A percentile compares a stretch with the other conserved stretches of the same genome.
phyloP scores from a whole-genome alignment of 2,888 invertebrate species.

The Polylopha cassiicola region DNA sequence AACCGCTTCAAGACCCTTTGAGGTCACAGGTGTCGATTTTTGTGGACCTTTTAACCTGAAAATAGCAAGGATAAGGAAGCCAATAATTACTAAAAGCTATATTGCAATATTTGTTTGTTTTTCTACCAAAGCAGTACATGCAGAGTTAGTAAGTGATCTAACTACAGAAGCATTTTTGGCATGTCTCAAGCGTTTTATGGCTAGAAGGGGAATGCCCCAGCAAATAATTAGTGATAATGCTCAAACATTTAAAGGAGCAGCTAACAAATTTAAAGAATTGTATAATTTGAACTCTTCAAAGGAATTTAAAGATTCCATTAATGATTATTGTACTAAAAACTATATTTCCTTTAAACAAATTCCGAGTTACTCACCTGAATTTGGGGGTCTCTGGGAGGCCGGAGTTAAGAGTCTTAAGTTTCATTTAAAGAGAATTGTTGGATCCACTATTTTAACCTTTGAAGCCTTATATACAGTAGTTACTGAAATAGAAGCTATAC shows the following conservation, averaged over 20 bases:
- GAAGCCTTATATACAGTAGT: slow-evolving; percentile 12
- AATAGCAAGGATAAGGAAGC: slow-evolving; percentile 9
- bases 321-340: neutral
- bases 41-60: slow-evolving; percentile 20
- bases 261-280: slow-evolving; percentile 5
- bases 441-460: slow-evolving; percentile 6
- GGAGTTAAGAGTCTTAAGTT: slow-evolving; percentile 6
- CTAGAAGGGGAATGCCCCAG: slow-evolving; percentile 21
- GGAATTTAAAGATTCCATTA: neutral
- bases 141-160: slow-evolving; percentile 22
- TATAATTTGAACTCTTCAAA: slow-evolving; percentile 9
- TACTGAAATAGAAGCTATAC: slow-evolving; percentile 8
- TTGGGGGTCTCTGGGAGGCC: slow-evolving; percentile 7
- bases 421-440: slow-evolving; percentile 8
- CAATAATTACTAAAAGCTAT: slow-evolving; percentile 19
- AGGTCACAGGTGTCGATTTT: slow-evolving; percentile 21
- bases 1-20: slow-evolving; percentile 13
- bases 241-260: slow-evolving; percentile 7
- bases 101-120: slow-evolving; percentile 22
- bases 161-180: slow-evolving; percentile 24
- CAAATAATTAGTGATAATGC: slow-evolving; percentile 19
- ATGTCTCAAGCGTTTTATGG: slow-evolving; percentile 22
- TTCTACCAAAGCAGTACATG: slow-evolving; percentile 19
- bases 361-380: slow-evolving; percentile 12
- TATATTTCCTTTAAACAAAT: slow-evolving; percentile 2